Percentiles rank a stretch among this genome's conserved stretches.
Evolutionary conservation across 2,113 vertebrate genomes (phyloP).

Genomic region (Nothocercus julius): DNA sequence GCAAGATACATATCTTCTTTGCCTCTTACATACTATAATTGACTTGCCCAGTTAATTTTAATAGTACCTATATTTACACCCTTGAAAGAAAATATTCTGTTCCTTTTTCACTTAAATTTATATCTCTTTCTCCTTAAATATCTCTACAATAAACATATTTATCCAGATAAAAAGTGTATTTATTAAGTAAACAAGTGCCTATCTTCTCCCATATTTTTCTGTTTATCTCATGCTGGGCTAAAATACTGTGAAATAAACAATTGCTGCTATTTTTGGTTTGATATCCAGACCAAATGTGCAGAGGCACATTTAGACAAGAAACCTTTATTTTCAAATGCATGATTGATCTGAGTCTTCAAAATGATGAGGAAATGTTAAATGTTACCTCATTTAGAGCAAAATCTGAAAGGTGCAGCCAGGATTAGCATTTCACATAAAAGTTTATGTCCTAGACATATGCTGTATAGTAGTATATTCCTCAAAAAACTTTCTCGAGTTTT

Average conservation of each 20-base stretch:
- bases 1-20: neutral
- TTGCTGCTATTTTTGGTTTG: neutral
- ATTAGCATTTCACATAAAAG: neutral
- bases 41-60: neutral
- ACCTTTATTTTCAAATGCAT: neutral
- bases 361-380: neutral
- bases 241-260: neutral
- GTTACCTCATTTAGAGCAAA: neutral
- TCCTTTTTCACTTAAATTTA: neutral
- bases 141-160: neutral
- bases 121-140: neutral
- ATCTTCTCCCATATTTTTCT: neutral
- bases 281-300: neutral
- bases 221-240: neutral
- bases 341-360: neutral
- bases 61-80: neutral
- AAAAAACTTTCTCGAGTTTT: accelerated
- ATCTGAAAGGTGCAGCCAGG: neutral
- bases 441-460: neutral
- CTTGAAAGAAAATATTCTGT: neutral
- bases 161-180: neutral
- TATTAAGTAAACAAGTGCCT: neutral
- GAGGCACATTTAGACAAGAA: neutral
- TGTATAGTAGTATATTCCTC: neutral
- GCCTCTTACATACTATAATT: neutral